Percentiles rank a stretch among this genome's conserved stretches.
Conservation (phyloP, 1,140 invertebrate genomes). For the Atopsyche davidsoni region DNA sequence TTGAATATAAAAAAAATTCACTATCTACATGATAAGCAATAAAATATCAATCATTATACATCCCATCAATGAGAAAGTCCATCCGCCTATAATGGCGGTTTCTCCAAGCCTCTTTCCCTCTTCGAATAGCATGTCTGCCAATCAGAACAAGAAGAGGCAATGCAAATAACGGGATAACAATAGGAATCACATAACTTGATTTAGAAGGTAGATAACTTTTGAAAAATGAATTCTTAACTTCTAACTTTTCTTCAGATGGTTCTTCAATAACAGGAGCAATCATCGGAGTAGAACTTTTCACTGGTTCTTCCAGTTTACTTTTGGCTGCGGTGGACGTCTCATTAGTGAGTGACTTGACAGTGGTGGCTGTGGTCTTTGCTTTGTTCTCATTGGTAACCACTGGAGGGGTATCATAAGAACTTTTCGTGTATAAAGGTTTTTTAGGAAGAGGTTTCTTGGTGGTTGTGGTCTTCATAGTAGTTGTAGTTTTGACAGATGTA, state of each 20-base stretch:
- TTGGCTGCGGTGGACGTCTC: background rate
- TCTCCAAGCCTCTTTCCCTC: conserved; percentile 66
- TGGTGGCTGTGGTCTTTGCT: conserved; percentile 20
- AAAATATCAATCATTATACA: conserved; percentile 66
- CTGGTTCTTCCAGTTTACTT: background rate
- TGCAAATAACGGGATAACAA: conserved; percentile 58
- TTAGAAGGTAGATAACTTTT: conserved; percentile 26
- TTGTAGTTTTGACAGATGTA: background rate
- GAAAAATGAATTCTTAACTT: conserved; percentile 5
- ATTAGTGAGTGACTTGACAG: background rate
- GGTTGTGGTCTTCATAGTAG: conserved; percentile 24
- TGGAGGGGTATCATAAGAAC: conserved; percentile 31
- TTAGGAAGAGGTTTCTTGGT: conserved; percentile 32
- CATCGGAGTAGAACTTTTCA: background rate
- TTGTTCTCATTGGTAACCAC: conserved; percentile 33
- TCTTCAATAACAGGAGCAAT: conserved; percentile 6
- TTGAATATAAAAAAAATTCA: too few relatives aligned
- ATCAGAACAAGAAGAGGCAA: conserved; percentile 57
- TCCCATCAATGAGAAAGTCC: conserved; percentile 74
- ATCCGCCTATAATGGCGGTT: conserved; percentile 70
- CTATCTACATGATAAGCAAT: too few relatives aligned
- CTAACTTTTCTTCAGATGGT: background rate
- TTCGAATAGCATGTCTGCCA: conserved; percentile 55
- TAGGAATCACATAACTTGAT: conserved; percentile 57
- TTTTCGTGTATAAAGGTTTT: conserved; percentile 39